phyloP scores from a whole-genome alignment of 2,888 invertebrate genomes.

The Bimastos eiseni region DNA sequence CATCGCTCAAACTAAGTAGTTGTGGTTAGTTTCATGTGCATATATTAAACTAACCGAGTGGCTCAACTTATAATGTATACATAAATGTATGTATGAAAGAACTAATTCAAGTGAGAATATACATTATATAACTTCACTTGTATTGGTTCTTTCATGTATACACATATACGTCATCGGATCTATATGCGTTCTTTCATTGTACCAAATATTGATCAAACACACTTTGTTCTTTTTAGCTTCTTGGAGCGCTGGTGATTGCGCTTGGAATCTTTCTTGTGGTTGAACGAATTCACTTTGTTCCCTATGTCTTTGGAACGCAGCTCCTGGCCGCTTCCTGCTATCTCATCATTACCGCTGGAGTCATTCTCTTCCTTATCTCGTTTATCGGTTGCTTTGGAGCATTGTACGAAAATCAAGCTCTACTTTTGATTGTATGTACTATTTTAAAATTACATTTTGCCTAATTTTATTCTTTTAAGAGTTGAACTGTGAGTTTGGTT shows the following conservation, averaged over 20 bases:
- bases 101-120: too few relatives aligned
- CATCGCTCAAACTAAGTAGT: too few relatives aligned
- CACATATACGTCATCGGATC: neutral
- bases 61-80: too few relatives aligned
- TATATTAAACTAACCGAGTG: too few relatives aligned
- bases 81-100: too few relatives aligned
- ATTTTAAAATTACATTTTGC: neutral
- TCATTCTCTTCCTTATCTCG: slow-evolving; percentile 33
- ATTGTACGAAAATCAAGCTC: slow-evolving; percentile 24
- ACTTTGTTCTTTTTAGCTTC: neutral
- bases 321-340: slow-evolving; percentile 34
- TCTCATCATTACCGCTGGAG: slow-evolving; percentile 31
- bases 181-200: neutral
- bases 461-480: neutral
- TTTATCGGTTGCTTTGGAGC: slow-evolving; percentile 37
- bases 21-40: too few relatives aligned
- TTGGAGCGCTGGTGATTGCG: slow-evolving; percentile 29
- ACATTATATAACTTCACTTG: too few relatives aligned
- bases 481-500: neutral
- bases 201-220: neutral
- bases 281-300: slow-evolving; percentile 31
- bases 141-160: neutral
- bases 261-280: slow-evolving; percentile 30
- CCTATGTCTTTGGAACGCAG: slow-evolving; percentile 33
- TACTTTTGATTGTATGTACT: slow-evolving; percentile 31